These are phyloP conservation scores for Agriopis marginaria DNA, from an alignment of 2,888 invertebrate species.

Conservation along the genomic window DNA sequence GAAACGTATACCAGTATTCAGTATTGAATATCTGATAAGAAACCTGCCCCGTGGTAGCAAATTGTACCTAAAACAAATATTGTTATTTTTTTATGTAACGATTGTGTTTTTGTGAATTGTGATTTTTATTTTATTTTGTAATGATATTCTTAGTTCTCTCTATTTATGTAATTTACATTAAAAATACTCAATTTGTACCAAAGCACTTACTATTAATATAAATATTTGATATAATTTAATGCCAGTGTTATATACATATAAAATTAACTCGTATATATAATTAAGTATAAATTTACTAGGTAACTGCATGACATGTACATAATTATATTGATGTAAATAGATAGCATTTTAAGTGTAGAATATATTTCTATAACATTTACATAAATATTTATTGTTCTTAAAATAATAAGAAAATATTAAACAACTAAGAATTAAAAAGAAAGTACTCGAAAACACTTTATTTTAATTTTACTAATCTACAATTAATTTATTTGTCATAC, in stretches of 20 bases:
- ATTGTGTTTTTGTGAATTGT: background rate
- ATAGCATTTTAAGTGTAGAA: background rate
- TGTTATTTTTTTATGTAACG: background rate
- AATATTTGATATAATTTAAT: too few species aligned
- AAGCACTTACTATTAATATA: too few species aligned
- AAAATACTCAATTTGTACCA: too few species aligned
- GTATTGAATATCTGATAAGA: background rate
- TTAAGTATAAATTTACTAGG: too few species aligned
- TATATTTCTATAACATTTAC: background rate
- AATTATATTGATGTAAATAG: background rate
- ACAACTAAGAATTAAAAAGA: constrained; percentile 1
- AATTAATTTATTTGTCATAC: background rate
- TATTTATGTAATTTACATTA: too few species aligned
- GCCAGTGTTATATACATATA: too few species aligned
- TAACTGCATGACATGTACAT: background rate
- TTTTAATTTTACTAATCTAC: background rate
- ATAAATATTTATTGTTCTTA: background rate
- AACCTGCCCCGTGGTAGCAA: background rate
- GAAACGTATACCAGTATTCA: background rate
- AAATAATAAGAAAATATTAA: background rate
- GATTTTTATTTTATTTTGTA: background rate
- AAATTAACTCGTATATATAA: too few species aligned
- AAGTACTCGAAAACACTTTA: background rate
- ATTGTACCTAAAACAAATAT: background rate
- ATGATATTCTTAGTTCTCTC: too few species aligned